phyloP scores from a whole-genome alignment of 2,113 vertebrate genomes.

The Vimba vimba region DNA sequence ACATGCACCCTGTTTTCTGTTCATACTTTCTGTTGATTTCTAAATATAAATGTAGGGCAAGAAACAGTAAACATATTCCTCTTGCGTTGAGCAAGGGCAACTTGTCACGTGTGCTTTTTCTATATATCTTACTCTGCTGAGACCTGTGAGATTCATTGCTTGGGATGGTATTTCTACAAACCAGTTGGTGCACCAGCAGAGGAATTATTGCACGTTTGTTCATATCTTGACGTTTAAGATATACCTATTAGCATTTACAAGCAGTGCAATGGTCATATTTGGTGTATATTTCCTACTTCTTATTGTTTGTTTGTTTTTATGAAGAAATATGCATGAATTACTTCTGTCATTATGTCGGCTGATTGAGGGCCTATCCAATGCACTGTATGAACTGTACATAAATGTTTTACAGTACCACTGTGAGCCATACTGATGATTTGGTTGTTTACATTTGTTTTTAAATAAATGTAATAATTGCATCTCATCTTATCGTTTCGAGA shows the following conservation, averaged over 20 bases:
- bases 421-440: conserved; percentile 23
- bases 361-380: no score
- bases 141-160: conserved; percentile 7
- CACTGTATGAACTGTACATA: neutral
- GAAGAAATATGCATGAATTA: neutral
- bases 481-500: neutral
- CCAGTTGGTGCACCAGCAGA: neutral
- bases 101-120: conserved; percentile 59
- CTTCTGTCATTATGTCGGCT: neutral
- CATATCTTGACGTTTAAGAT: neutral
- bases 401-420: neutral
- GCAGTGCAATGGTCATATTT: neutral
- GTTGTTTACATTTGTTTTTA: conserved; percentile 7
- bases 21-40: conserved; percentile 55
- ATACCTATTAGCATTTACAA: neutral
- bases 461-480: neutral
- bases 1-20: conserved; percentile 32
- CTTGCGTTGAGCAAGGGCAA: conserved; percentile 47
- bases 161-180: conserved; percentile 4
- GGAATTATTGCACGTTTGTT: neutral
- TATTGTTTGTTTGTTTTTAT: neutral
- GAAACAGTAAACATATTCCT: conserved; percentile 60
- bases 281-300: neutral
- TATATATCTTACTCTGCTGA: conserved; percentile 49
- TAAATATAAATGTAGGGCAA: conserved; percentile 61